These are phyloP conservation scores for Trichopria drosophilae DNA, from an alignment of 2,888 invertebrate species.

Conservation along the genomic window DNA sequence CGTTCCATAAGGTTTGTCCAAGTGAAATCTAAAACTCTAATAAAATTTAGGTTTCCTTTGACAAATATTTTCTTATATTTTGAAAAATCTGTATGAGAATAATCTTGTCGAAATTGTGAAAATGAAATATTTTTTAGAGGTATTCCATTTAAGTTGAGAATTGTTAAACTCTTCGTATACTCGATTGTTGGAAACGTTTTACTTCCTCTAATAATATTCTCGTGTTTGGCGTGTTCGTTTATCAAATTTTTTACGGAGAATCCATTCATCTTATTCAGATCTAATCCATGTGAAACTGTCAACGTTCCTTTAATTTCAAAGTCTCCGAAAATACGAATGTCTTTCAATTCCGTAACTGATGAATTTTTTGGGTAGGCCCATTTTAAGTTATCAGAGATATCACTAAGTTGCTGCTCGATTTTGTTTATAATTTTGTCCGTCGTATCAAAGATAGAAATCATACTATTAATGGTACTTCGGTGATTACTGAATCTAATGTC, in stretches of 20 bases:
- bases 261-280: conserved; percentile 47
- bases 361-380: too few species aligned
- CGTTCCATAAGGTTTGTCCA: conserved; percentile 58
- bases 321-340: conserved; percentile 48
- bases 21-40: conserved; percentile 58
- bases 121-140: conserved; percentile 45
- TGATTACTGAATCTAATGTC: neutral
- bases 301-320: conserved; percentile 48
- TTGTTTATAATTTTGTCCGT: too few species aligned
- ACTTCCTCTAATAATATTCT: conserved; percentile 34
- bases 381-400: too few species aligned
- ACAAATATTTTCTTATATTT: conserved; percentile 38
- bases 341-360: conserved; percentile 19
- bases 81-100: conserved; percentile 37
- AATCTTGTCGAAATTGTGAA: conserved; percentile 45
- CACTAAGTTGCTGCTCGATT: too few species aligned
- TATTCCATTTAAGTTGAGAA: conserved; percentile 48
- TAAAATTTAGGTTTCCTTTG: conserved; percentile 42
- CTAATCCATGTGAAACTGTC: conserved; percentile 43
- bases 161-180: conserved; percentile 37
- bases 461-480: too few species aligned
- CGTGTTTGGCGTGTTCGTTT: conserved; percentile 42
- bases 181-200: conserved; percentile 42
- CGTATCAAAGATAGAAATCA: too few species aligned
- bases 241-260: conserved; percentile 42